A percentile compares a stretch with the other conserved stretches of the same genome.
phyloP scores from a whole-genome alignment of 2,113 vertebrate genomes.

The Mesitornis unicolor region DNA sequence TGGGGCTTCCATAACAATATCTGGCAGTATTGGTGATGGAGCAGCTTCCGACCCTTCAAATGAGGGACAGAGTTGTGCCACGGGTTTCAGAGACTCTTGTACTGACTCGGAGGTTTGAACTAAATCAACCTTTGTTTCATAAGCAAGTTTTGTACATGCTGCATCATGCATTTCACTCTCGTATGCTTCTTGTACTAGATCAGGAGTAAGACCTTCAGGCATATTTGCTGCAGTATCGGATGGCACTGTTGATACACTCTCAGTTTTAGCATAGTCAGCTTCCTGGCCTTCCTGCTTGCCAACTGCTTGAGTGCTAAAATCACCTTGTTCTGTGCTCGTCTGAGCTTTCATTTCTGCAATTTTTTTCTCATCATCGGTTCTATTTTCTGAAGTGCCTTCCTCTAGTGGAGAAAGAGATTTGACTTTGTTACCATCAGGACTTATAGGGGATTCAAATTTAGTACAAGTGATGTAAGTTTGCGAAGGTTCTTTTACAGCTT shows the following conservation, averaged over 20 bases:
- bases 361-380: slow-evolving; percentile 81
- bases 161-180: slow-evolving; percentile 82
- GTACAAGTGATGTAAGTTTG: slow-evolving; percentile 77
- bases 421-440: slow-evolving; percentile 63
- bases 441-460: slow-evolving; percentile 78
- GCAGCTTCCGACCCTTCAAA: slow-evolving; percentile 79
- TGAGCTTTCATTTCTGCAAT: slow-evolving; percentile 78
- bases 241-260: not conserved
- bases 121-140: slow-evolving; percentile 81
- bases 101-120: slow-evolving; percentile 76
- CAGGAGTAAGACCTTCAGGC: slow-evolving; percentile 91
- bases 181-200: slow-evolving; percentile 90
- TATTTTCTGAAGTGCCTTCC: slow-evolving; percentile 74
- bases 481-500: slow-evolving; percentile 53
- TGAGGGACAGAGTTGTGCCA: slow-evolving; percentile 72
- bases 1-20: slow-evolving; percentile 94
- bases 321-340: slow-evolving; percentile 50
- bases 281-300: slow-evolving; percentile 52
- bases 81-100: slow-evolving; percentile 74
- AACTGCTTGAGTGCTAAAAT: slow-evolving; percentile 5
- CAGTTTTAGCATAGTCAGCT: slow-evolving; percentile 58
- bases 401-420: slow-evolving; percentile 57
- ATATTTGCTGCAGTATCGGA: slow-evolving; percentile 69
- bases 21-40: slow-evolving; percentile 84
- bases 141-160: slow-evolving; percentile 73